Conservation (phyloP, 2,888 invertebrate species). For the Ormia ochracea region DNA sequence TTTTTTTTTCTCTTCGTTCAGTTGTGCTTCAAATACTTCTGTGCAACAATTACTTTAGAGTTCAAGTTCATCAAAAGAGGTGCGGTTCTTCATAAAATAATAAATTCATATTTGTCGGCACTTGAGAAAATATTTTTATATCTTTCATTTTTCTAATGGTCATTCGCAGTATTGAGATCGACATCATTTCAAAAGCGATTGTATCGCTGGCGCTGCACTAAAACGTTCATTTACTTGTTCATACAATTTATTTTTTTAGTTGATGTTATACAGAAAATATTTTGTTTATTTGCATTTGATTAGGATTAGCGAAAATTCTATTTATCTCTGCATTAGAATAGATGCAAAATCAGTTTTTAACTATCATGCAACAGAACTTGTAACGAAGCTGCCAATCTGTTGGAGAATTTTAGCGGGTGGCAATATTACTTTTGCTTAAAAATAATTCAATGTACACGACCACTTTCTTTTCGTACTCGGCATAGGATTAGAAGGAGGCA, state of each 20-base stretch:
- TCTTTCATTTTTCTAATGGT: constrained; percentile 9
- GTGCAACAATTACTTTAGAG: constrained; percentile 50
- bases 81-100: constrained; percentile 46
- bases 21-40: background rate
- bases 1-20: background rate
- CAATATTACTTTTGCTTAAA: too few species aligned
- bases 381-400: constrained; percentile 49
- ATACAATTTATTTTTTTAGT: background rate
- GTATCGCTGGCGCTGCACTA: constrained; percentile 5
- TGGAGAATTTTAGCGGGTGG: background rate
- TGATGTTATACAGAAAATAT: constrained; percentile 4
- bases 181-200: constrained; percentile 44
- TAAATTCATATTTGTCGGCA: constrained; percentile 23
- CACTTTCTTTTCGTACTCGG: too few species aligned
- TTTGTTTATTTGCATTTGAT: constrained; percentile 8
- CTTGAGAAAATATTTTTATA: background rate
- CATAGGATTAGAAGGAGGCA: too few species aligned
- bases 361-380: constrained; percentile 50
- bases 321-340: background rate
- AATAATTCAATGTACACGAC: too few species aligned
- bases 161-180: constrained; percentile 33
- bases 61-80: constrained; percentile 58
- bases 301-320: constrained; percentile 1
- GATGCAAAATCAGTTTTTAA: constrained; percentile 12
- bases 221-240: background rate